Conservation (phyloP, 2,113 vertebrate genomes). For the Amphiprion percula region DNA sequence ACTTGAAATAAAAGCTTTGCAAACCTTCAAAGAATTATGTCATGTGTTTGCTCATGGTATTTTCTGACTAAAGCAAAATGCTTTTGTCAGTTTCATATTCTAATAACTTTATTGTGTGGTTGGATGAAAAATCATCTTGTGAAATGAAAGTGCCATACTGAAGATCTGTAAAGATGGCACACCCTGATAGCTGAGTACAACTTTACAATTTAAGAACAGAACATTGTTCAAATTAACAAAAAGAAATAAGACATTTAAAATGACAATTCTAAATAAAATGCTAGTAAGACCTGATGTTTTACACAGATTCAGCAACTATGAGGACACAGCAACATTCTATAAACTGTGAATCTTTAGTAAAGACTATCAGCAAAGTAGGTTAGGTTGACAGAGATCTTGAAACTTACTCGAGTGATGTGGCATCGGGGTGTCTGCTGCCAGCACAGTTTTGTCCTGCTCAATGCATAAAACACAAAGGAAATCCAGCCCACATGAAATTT, state of each 20-base stretch:
- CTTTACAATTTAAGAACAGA: no score
- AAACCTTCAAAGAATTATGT: background rate
- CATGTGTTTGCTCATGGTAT: background rate
- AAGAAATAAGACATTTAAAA: no score
- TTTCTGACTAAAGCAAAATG: no score
- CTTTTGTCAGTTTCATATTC: no score
- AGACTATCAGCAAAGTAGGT: no score
- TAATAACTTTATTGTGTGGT: background rate
- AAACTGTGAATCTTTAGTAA: no score
- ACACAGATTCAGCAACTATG: no score
- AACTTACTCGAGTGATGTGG: conserved; percentile 29
- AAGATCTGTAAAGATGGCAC: background rate
- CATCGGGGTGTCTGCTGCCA: background rate
- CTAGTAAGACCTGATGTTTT: no score
- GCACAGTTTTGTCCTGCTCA: background rate
- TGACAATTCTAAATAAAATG: no score
- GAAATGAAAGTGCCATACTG: background rate
- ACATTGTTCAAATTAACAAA: no score
- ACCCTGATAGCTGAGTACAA: background rate
- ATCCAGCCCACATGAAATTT: conserved; percentile 17
- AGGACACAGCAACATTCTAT: no score
- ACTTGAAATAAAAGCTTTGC: no score
- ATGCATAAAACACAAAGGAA: conserved; percentile 36
- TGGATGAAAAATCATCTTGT: background rate
- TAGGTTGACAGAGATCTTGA: background rate